Base-by-base conservation (phyloP, 2,888 invertebrate species). In the Apoderus coryli region DNA sequence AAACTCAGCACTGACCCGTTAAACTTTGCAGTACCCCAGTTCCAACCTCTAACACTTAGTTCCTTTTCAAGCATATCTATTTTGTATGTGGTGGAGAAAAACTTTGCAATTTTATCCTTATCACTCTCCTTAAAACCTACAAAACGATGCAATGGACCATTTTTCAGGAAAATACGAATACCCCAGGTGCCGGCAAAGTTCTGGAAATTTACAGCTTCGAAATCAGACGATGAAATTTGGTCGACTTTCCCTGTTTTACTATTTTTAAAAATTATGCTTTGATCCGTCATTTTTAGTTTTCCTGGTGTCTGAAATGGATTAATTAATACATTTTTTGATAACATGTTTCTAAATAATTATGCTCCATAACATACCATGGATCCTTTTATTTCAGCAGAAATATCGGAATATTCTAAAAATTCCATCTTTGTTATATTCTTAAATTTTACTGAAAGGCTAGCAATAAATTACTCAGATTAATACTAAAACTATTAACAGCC, bases 21-120 rank as follows among this genome's bases (percentile, higher is more conserved):
- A 53, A 99, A 96, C 45, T 85, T 82, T 0, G 90, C 89, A 0
- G 85, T 82, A 14, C 98, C 98, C 90, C 96, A 98, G 59, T 98
- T 99, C 96, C 96, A 98, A 1, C 98, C 98, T 55, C 90, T 93
- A 2, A 95, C 65, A 39, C 90, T 85, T 30, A 92, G 60, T 49
- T 98, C 96, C 48, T 85, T 86, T 48, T 88, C 89, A 26, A 86
- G 63, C 73, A 95, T 74, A 34, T 85, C 80, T 44, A 81, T 78
- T 14, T 76, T 68, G 56, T 92, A 95, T 41, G 79, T 76, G 4
- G 68, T 64, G 39, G 76, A 72, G 44, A 95, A 81, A 57, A 89
- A 96, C 45, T 85, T 82, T 0, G 82, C 76, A 25, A 98, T 69
- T 54, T 90, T 92, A 26, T 95, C 93, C 60, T 84, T 81, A 43